Conservation (phyloP, 1,140 invertebrate species). For the Hestina assimilis region DNA sequence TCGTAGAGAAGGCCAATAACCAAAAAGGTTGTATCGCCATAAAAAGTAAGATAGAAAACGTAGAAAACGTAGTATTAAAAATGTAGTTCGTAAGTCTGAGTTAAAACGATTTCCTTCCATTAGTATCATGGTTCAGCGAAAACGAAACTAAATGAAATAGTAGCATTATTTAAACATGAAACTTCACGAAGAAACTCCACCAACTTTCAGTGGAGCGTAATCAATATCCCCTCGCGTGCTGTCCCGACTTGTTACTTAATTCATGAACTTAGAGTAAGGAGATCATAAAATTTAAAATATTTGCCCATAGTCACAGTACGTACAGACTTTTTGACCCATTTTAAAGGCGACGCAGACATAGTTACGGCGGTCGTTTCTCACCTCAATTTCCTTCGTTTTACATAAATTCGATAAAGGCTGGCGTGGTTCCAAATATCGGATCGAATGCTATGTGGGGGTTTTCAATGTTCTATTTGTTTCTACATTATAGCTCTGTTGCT, state of each 20-base stretch:
- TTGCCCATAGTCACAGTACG: slow-evolving; percentile 24
- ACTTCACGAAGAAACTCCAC: slow-evolving; percentile 13
- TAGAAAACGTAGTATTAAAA: neutral
- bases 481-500: slow-evolving; percentile 38
- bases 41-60: no score
- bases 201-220: slow-evolving; percentile 23
- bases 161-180: slow-evolving; percentile 21
- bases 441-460: slow-evolving; percentile 37
- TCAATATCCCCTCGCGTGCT: slow-evolving; percentile 31
- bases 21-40: no score
- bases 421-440: slow-evolving; percentile 53
- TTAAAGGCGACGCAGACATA: slow-evolving; percentile 39
- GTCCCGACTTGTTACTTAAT: slow-evolving; percentile 31
- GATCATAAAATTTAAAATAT: slow-evolving; percentile 38
- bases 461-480: slow-evolving; percentile 47
- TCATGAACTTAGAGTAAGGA: slow-evolving; percentile 22
- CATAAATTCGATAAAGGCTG: slow-evolving; percentile 63
- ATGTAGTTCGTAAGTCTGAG: neutral
- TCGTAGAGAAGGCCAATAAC: no score
- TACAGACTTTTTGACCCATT: slow-evolving; percentile 29
- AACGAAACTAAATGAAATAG: slow-evolving; percentile 8
- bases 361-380: slow-evolving; percentile 51
- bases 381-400: slow-evolving; percentile 63
- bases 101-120: slow-evolving; percentile 5
- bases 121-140: slow-evolving; percentile 3